Base-by-base conservation (phyloP, 2,113 vertebrate genomes). In the Seriola quinqueradiata region DNA sequence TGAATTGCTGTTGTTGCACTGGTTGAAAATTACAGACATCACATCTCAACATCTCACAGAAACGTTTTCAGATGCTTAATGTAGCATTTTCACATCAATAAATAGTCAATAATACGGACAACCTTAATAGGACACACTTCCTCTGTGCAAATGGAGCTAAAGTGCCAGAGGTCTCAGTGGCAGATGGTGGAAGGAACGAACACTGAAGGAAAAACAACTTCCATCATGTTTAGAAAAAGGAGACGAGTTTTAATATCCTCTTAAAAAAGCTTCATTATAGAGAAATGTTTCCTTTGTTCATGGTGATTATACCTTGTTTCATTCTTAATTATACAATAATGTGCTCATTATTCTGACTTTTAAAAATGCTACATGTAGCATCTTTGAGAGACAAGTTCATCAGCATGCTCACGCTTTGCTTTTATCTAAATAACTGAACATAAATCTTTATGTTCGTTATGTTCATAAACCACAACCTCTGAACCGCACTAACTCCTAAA, bases 181-280 rank as follows among this genome's bases (percentile, higher is more conserved):
- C 77, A 85, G 83, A 83, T 86, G 83, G 83, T 80, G 60, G 17
- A 74, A 50, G 57, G 40, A 68, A 66, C 25, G 3, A 64, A 65
- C 70, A 70, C 17, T 46, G 38, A 44, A 34, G 25, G 48, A 58
- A 52, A 86, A 65, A 78, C 19, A 54, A 46, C 46, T 38, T 60
- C 40, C 19, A 36, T 25, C 46, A 38, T 73, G 60, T 83, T 83
- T 57, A 81, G 42, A 59, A 46, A 70, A 75, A 42, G 48, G 32
- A 82, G 42, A 59, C 34, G 0, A 71, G 28, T 40, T 80, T 69
- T 36, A 46, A 78, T 66, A 46, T 69, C 40, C 28, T 48, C 34
- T 59, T 40, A 65, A 67, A 65, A 28, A 55, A 58, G 38, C 1
- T 1, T 32, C 9, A 42, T 0, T 42, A 59, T 23, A 50, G 8